Percentiles rank a stretch among this genome's conserved stretches.
phyloP scores from a whole-genome alignment of 2,888 invertebrate species.

The Siphlonurus alternatus region DNA sequence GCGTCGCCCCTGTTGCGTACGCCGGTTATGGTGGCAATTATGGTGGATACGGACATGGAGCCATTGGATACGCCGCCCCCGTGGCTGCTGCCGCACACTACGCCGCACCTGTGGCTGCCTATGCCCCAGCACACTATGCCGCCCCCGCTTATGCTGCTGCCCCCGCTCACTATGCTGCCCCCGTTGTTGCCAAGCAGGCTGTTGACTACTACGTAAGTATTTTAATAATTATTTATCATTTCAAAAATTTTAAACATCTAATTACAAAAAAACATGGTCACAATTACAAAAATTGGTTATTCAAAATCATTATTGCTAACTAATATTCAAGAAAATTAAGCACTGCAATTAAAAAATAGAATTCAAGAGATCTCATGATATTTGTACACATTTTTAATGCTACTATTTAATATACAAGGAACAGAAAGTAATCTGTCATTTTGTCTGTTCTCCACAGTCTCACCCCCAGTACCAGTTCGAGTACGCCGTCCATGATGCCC shows the following conservation, averaged over 20 bases:
- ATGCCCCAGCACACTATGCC: background rate
- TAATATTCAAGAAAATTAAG: no score
- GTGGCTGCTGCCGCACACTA: background rate
- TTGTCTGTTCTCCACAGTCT: no score
- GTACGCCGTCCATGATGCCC: constrained; percentile 3
- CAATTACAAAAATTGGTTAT: background rate
- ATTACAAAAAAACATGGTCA: no score
- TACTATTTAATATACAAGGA: no score
- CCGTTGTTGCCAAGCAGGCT: background rate
- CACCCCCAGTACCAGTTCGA: constrained; percentile 3
- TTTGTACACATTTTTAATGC: no score
- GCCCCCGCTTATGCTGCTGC: background rate
- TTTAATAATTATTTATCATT: background rate
- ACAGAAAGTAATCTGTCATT: no score
- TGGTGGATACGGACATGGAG: background rate
- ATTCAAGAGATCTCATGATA: no score
- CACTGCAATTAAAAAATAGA: no score
- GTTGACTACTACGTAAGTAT: constrained; percentile 3
- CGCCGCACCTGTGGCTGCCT: background rate
- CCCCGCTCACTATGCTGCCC: background rate
- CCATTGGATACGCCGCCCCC: background rate
- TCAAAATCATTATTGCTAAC: no score
- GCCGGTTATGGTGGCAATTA: background rate
- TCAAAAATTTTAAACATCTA: background rate
- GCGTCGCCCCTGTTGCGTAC: background rate